phyloP scores from a whole-genome alignment of 2,797 vertebrate genomes.

The Thaleichthys pacificus region DNA sequence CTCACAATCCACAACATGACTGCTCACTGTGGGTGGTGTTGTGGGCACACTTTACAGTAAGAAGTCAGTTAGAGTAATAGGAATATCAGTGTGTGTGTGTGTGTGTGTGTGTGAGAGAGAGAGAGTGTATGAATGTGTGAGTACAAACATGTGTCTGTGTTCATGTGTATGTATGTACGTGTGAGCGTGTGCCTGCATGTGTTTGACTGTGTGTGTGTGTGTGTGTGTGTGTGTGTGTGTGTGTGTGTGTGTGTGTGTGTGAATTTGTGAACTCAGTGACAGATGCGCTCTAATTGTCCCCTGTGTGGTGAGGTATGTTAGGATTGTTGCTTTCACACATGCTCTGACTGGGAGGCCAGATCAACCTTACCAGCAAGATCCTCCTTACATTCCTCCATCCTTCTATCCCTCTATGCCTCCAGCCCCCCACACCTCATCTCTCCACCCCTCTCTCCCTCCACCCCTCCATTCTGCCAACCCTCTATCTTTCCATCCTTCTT shows the following conservation, averaged over 20 bases:
- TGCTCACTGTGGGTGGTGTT: too few species aligned
- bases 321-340: background rate
- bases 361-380: conserved; percentile 11
- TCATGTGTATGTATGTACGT: background rate
- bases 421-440: too few species aligned
- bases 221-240: background rate
- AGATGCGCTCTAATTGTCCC: background rate
- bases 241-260: background rate
- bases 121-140: too few species aligned
- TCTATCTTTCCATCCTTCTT: background rate
- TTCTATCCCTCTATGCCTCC: too few species aligned
- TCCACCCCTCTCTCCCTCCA: background rate
- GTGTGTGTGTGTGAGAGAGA: too few species aligned
- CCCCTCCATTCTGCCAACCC: too few species aligned
- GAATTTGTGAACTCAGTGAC: background rate
- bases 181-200: too few species aligned
- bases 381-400: background rate
- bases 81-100: too few species aligned
- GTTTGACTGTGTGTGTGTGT: background rate
- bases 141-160: too few species aligned
- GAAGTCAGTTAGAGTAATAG: too few species aligned
- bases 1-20: too few species aligned
- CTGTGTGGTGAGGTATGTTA: background rate
- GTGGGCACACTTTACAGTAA: too few species aligned
- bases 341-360: conserved; percentile 17